These are phyloP conservation scores for Stomatorhinus walkeri DNA, from an alignment of 2,797 vertebrate species.

Conservation along the genomic window DNA sequence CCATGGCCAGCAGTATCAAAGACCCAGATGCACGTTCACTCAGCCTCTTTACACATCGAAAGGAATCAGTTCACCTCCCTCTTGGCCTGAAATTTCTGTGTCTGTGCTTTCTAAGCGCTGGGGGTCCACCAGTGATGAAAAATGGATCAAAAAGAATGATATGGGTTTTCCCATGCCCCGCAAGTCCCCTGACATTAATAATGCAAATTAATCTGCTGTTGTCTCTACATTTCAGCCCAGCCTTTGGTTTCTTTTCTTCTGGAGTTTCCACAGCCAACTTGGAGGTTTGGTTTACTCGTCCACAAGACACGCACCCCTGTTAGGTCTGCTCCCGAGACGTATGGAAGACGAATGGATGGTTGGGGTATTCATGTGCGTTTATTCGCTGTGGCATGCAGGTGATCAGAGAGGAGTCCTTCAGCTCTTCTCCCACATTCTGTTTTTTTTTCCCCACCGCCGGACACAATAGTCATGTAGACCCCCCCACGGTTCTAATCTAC, in stretches of 20 bases:
- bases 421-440: not conserved
- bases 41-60: not conserved
- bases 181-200: not conserved
- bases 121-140: not conserved
- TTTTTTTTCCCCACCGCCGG: not conserved
- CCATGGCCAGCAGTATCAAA: not conserved
- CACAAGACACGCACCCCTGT: not conserved
- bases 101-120: not conserved
- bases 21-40: not conserved
- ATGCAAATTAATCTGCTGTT: not conserved
- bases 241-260: not conserved
- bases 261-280: not conserved
- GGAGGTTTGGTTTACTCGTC: not conserved
- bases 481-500: not conserved
- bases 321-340: not conserved
- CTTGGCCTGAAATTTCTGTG: constrained; percentile 8
- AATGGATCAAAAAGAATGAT: constrained; percentile 9
- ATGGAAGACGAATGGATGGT: not conserved
- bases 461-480: not conserved
- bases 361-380: not conserved
- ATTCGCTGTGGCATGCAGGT: too few relatives aligned
- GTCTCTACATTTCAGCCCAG: not conserved
- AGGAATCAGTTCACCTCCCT: constrained; percentile 23
- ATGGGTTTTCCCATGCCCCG: not conserved
- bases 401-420: not conserved